Conservation (phyloP, 2,888 invertebrate genomes). For the Drepana falcataria region DNA sequence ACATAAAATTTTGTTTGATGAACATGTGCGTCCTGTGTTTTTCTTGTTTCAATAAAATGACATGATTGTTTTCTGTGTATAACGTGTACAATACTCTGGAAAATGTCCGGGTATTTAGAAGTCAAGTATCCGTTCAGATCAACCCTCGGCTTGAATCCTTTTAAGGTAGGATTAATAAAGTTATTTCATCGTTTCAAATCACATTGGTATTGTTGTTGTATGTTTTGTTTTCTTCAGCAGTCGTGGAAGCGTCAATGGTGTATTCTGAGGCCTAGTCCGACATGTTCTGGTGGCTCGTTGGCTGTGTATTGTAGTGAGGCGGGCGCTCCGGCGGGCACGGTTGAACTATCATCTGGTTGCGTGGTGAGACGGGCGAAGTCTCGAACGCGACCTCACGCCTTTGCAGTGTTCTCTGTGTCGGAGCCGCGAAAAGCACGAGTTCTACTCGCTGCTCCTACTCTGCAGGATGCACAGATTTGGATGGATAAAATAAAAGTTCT, state of each 20-base stretch:
- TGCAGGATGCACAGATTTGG: slow-evolving; percentile 83
- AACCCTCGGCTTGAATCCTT: slow-evolving; percentile 80
- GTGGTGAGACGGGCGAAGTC: slow-evolving; percentile 82
- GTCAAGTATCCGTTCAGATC: slow-evolving; percentile 81
- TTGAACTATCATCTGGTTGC: slow-evolving; percentile 79
- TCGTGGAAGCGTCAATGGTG: slow-evolving; percentile 84
- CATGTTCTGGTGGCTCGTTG: slow-evolving; percentile 73
- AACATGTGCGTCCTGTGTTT: slow-evolving; percentile 33
- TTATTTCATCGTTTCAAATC: slow-evolving; percentile 2
- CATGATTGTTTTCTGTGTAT: slow-evolving; percentile 13
- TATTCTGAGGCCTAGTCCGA: slow-evolving; percentile 77
- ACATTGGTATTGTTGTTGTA: slow-evolving; percentile 17
- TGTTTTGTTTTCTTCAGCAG: slow-evolving; percentile 54
- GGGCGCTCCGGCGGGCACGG: slow-evolving; percentile 63
- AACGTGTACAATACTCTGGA: slow-evolving; percentile 14
- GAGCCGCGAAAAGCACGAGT: slow-evolving; percentile 80
- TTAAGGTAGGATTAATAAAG: slow-evolving; percentile 74
- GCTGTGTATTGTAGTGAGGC: slow-evolving; percentile 77
- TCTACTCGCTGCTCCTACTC: slow-evolving; percentile 81
- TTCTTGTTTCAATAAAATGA: slow-evolving; percentile 13
- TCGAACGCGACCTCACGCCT: slow-evolving; percentile 82
- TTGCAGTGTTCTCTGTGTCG: slow-evolving; percentile 81
- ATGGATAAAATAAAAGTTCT: slow-evolving; percentile 81
- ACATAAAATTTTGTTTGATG: slow-evolving; percentile 31
- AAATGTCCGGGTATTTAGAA: slow-evolving; percentile 80